Conservation (phyloP, 2,113 vertebrate genomes). For the Coryphaenoides rupestris region DNA sequence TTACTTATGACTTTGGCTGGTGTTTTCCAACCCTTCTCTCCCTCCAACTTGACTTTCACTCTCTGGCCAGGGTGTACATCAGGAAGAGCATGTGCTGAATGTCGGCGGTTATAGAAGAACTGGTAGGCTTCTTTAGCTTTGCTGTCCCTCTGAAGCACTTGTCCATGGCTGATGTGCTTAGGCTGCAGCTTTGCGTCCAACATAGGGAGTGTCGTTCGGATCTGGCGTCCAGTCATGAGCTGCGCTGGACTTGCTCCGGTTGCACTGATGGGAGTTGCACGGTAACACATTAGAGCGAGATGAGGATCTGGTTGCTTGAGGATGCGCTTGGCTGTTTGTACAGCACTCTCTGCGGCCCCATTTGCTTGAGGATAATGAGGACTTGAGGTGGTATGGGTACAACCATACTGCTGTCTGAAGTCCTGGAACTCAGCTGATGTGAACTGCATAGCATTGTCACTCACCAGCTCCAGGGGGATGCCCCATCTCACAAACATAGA, state of each 20-base stretch:
- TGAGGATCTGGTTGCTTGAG: constrained; percentile 18
- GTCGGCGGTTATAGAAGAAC: constrained; percentile 3
- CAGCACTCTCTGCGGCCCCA: constrained; percentile 15
- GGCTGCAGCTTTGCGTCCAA: no score
- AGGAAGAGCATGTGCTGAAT: neutral
- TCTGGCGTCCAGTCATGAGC: no score
- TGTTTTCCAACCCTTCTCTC: no score
- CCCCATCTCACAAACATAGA: constrained; percentile 22
- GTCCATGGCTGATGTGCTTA: neutral
- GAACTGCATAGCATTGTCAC: constrained; percentile 21
- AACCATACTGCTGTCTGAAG: constrained; percentile 1
- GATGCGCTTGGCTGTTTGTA: constrained; percentile 12
- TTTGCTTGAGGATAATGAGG: constrained; percentile 22
- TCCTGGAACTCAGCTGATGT: constrained; percentile 14
- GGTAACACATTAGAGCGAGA: constrained; percentile 13
- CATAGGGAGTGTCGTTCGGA: no score
- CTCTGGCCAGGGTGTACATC: constrained; percentile 5
- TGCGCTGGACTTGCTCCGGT: no score
- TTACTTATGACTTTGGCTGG: no score
- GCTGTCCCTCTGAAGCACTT: neutral
- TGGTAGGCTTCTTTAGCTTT: constrained; percentile 7
- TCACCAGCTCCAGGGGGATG: constrained; percentile 16
- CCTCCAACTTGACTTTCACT: constrained; percentile 10
- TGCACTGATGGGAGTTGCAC: constrained; percentile 12
- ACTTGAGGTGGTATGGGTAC: constrained; percentile 5